Percentiles rank a stretch among this genome's conserved stretches.
Evolutionary conservation across 2,113 vertebrate species (phyloP).

Genomic region (Odontophorus gujanensis): DNA sequence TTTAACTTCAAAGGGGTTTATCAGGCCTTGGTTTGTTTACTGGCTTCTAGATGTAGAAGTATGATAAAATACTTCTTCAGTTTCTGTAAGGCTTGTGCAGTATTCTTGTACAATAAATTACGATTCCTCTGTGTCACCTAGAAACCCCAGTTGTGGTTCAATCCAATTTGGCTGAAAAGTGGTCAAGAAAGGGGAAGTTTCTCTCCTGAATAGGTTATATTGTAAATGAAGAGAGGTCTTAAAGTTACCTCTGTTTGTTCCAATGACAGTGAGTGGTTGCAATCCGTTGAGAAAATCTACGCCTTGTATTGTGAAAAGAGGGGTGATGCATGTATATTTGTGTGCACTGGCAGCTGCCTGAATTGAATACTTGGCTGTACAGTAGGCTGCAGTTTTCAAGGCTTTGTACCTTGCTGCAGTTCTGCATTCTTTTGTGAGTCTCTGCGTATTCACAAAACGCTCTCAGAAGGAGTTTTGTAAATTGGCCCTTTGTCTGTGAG

Average conservation of each 20-base stretch:
- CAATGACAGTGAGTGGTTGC: rapidly evolving
- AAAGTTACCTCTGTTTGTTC: neutral
- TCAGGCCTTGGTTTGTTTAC: neutral
- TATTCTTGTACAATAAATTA: neutral
- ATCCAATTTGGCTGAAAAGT: neutral
- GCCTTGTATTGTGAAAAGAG: neutral
- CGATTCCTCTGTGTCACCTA: neutral
- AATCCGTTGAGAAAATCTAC: rapidly evolving
- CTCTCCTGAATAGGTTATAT: neutral
- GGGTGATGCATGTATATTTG: rapidly evolving
- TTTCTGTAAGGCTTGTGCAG: neutral
- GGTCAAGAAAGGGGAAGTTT: rapidly evolving
- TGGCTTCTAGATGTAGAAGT: neutral
- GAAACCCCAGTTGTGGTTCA: neutral
- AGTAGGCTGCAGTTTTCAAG: neutral
- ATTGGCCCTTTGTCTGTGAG: neutral
- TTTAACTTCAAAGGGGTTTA: neutral
- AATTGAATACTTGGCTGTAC: neutral
- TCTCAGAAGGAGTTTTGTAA: neutral
- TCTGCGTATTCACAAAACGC: rapidly evolving
- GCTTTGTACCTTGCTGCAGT: too few relatives aligned
- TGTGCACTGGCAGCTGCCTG: neutral
- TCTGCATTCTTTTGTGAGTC: rapidly evolving
- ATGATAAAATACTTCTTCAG: neutral
- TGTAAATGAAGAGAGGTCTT: neutral